Evolutionary conservation across 1,140 invertebrate genomes (phyloP).

Genomic region (Pantala flavescens): DNA sequence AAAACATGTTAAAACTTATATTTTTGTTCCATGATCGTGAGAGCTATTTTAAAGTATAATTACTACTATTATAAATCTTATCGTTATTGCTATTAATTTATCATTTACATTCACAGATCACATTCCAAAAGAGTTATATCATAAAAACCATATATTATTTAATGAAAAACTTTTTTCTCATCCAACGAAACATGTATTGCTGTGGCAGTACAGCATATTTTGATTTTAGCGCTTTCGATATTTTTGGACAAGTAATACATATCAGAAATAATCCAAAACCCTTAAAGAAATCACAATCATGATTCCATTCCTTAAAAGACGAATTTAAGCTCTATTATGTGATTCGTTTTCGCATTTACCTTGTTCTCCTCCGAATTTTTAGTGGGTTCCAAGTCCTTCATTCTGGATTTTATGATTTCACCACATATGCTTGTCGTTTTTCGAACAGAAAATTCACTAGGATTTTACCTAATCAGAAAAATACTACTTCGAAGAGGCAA

Average conservation of each 20-base stretch:
- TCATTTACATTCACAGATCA: too few relatives aligned
- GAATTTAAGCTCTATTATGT: not conserved
- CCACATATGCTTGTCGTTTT: not conserved
- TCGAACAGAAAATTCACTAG: not conserved
- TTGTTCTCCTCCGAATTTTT: not conserved
- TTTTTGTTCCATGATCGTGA: too few relatives aligned
- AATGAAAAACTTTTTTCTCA: not conserved
- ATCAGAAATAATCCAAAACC: not conserved
- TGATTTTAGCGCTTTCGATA: not conserved
- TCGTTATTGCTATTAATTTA: too few relatives aligned
- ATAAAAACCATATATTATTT: not conserved
- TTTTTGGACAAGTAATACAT: not conserved
- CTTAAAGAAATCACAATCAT: not conserved
- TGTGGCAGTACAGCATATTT: not conserved
- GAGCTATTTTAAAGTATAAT: too few relatives aligned
- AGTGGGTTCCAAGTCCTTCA: not conserved
- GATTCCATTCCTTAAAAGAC: not conserved
- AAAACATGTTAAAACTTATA: too few relatives aligned
- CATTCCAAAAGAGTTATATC: too few relatives aligned
- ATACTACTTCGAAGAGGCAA: not conserved
- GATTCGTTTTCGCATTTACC: not conserved
- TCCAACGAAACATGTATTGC: not conserved
- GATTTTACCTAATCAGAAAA: not conserved
- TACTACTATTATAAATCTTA: too few relatives aligned
- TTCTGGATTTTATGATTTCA: not conserved